A percentile compares a stretch with the other conserved stretches of the same genome.
phyloP scores from a whole-genome alignment of 2,113 vertebrate species.

The Podiceps cristatus region DNA sequence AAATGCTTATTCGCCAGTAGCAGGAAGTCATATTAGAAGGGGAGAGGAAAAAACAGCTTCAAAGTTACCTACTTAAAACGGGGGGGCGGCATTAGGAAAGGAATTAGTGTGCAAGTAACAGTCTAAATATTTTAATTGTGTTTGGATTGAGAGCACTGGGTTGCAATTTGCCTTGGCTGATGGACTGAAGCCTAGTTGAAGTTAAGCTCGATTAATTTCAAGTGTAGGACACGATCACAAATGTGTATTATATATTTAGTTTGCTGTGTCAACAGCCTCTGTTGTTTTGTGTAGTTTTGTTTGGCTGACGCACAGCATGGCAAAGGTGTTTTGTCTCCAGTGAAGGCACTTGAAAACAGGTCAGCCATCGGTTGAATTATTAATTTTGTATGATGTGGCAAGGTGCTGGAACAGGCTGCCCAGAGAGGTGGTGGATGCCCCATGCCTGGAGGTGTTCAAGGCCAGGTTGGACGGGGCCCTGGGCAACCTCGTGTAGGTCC shows the following conservation, averaged over 20 bases:
- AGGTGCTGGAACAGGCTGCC: too few relatives aligned
- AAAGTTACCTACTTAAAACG: not conserved
- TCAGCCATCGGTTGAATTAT: not conserved
- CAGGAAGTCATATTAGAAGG: not conserved
- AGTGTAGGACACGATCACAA: not conserved
- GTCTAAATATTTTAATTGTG: not conserved
- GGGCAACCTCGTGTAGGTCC: too few relatives aligned
- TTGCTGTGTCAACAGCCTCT: not conserved
- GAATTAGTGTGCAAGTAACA: not conserved
- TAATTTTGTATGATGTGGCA: not conserved
- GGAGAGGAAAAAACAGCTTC: not conserved
- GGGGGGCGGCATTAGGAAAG: not conserved
- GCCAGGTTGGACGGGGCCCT: too few relatives aligned
- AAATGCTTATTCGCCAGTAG: not conserved
- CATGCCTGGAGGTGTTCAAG: too few relatives aligned
- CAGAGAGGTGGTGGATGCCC: too few relatives aligned
- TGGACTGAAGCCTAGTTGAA: not conserved
- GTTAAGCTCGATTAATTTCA: not conserved
- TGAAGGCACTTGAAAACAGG: not conserved
- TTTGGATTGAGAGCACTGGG: not conserved
- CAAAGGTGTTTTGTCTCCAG: not conserved
- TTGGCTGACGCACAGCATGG: not conserved
- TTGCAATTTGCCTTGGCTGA: not conserved
- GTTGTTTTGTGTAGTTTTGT: rapidly evolving
- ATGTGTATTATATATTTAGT: not conserved